Conservation (phyloP, 2,888 invertebrate genomes). For the Agrochola macilenta region DNA sequence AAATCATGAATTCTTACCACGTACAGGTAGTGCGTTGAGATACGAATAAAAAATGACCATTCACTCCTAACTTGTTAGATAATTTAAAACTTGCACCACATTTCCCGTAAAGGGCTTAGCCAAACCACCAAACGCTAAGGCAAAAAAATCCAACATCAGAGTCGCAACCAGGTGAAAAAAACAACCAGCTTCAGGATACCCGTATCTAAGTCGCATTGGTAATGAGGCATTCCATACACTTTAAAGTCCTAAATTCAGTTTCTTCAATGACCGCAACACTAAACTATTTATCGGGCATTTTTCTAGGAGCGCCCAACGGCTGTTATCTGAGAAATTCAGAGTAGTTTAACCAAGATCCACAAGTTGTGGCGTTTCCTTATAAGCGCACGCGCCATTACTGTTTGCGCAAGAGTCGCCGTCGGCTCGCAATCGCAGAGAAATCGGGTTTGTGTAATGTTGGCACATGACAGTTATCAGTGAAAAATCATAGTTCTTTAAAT, state of each 20-base stretch:
- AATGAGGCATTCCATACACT: constrained; percentile 33
- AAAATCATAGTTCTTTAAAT: constrained; percentile 32
- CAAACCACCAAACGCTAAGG: neutral
- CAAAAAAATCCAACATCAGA: constrained; percentile 2
- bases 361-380: constrained; percentile 78
- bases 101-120: neutral
- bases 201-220: neutral
- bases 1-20: constrained; percentile 5
- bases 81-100: constrained; percentile 3
- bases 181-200: neutral
- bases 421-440: constrained; percentile 78
- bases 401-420: constrained; percentile 75
- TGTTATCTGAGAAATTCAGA: constrained; percentile 72
- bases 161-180: constrained; percentile 6
- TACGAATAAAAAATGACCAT: neutral
- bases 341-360: constrained; percentile 72
- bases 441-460: constrained; percentile 79
- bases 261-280: constrained; percentile 53
- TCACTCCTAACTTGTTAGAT: neutral
- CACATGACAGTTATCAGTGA: constrained; percentile 60
- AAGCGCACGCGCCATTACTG: constrained; percentile 76
- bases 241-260: constrained; percentile 23
- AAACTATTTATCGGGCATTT: constrained; percentile 54
- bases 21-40: neutral
- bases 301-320: constrained; percentile 61